These are phyloP conservation scores for Phyllotis vaccarum DNA, from an alignment of 2,797 vertebrate species.

Conservation along the genomic window DNA sequence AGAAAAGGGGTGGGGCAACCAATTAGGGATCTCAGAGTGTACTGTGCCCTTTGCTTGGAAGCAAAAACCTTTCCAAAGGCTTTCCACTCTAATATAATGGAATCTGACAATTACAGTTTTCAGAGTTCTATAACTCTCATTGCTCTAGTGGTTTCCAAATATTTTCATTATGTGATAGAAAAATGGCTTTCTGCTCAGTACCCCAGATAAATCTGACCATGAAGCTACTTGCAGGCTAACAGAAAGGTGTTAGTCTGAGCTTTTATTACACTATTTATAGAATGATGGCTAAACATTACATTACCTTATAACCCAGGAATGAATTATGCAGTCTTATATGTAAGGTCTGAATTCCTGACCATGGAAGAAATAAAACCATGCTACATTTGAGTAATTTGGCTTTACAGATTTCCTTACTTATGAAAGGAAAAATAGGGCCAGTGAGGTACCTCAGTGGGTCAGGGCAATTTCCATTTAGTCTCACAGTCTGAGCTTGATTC, in stretches of 20 bases:
- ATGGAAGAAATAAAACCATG: slow-evolving; percentile 68
- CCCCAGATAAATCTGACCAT: slow-evolving; percentile 87
- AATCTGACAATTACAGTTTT: slow-evolving; percentile 81
- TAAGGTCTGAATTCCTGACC: slow-evolving; percentile 57
- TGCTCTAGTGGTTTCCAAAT: slow-evolving; percentile 81
- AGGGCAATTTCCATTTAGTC: not conserved
- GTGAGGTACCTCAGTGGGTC: not conserved
- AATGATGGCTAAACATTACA: slow-evolving; percentile 84
- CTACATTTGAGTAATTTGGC: slow-evolving; percentile 48
- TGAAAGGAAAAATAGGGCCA: not conserved
- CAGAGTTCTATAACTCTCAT: slow-evolving; percentile 85
- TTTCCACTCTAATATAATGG: slow-evolving; percentile 73
- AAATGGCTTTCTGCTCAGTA: slow-evolving; percentile 89
- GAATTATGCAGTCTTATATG: slow-evolving; percentile 66
- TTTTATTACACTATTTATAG: slow-evolving; percentile 89
- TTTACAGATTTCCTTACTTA: slow-evolving; percentile 39
- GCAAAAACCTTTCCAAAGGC: slow-evolving; percentile 75
- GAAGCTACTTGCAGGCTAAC: slow-evolving; percentile 86
- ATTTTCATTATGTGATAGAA: slow-evolving; percentile 85
- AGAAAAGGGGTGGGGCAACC: not conserved
- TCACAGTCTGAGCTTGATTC: not conserved
- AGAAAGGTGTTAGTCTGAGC: slow-evolving; percentile 89
- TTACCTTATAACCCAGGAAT: slow-evolving; percentile 76
- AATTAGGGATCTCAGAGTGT: slow-evolving; percentile 56
- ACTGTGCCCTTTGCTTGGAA: slow-evolving; percentile 80